These are phyloP conservation scores for Pollenia labialis DNA, from an alignment of 2,888 invertebrate species.

Conservation along the genomic window DNA sequence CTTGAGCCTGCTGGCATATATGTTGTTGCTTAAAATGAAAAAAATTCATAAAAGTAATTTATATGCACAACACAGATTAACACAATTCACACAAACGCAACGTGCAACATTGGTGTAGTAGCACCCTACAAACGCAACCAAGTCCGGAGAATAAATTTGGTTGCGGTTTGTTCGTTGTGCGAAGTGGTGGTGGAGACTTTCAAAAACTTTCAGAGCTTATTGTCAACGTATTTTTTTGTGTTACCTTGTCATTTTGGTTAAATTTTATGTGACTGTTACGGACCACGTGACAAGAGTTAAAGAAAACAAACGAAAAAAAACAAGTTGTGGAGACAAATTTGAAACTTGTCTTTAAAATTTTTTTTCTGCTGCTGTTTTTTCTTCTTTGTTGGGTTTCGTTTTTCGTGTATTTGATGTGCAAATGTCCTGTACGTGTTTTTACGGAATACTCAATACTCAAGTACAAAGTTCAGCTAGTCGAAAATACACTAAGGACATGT, in stretches of 20 bases:
- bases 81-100: conserved; percentile 38
- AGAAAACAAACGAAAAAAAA: background rate
- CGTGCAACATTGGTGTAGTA: conserved; percentile 26
- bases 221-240: conserved; percentile 36
- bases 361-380: conserved; percentile 17
- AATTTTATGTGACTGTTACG: conserved; percentile 14
- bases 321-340: conserved; percentile 46
- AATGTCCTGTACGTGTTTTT: conserved; percentile 63
- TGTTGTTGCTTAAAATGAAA: conserved; percentile 9
- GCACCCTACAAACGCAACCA: conserved; percentile 16
- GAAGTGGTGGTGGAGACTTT: conserved; percentile 1
- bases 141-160: background rate
- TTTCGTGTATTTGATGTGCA: conserved; percentile 50
- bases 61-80: conserved; percentile 53
- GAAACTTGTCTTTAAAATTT: conserved; percentile 52
- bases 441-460: conserved; percentile 51
- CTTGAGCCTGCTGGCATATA: conserved; percentile 27
- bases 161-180: background rate
- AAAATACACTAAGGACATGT: background rate
- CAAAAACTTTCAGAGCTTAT: conserved; percentile 48
- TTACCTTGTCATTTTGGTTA: conserved; percentile 36
- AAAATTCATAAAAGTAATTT: conserved; percentile 55
- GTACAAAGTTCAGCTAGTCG: conserved; percentile 18
- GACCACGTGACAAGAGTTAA: conserved; percentile 6
- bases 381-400: background rate